Conservation (phyloP, 2,888 invertebrate genomes). For the Hymenopus coronatus region DNA sequence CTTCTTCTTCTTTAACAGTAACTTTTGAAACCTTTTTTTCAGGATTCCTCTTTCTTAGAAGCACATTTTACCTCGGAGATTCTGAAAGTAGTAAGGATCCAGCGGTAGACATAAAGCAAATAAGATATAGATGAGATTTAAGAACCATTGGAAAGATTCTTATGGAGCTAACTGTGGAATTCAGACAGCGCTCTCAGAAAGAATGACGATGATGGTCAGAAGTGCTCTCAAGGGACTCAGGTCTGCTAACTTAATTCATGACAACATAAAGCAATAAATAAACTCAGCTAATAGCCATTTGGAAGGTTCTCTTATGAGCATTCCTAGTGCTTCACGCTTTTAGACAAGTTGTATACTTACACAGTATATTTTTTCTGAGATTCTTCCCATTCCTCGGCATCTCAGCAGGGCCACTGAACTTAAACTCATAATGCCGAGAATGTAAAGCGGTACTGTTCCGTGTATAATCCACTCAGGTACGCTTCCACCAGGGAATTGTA, state of each 20-base stretch:
- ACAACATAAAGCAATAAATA: not conserved
- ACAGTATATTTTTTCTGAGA: not conserved
- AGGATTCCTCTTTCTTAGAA: too few species aligned
- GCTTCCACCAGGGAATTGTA: not conserved
- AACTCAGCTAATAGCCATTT: not conserved
- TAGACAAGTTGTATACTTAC: not conserved
- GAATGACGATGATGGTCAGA: not conserved
- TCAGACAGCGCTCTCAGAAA: too few species aligned
- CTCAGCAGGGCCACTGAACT: not conserved
- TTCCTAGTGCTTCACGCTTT: not conserved
- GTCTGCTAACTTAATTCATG: not conserved
- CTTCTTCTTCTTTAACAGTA: too few species aligned
- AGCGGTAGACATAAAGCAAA: too few species aligned
- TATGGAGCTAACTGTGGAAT: too few species aligned
- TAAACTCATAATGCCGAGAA: not conserved
- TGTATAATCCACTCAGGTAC: not conserved
- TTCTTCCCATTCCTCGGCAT: not conserved
- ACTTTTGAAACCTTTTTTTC: too few species aligned
- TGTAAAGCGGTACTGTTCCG: not conserved
- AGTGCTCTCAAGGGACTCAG: not conserved
- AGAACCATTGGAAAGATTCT: too few species aligned
- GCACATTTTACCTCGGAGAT: too few species aligned
- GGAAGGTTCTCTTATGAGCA: not conserved
- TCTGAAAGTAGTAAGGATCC: too few species aligned
- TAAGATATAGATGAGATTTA: too few species aligned